Evolutionary conservation across 2,888 invertebrate species (phyloP), one percentile per base, ranked within the genome.

Genomic region (Folsomia manolachei): DNA sequence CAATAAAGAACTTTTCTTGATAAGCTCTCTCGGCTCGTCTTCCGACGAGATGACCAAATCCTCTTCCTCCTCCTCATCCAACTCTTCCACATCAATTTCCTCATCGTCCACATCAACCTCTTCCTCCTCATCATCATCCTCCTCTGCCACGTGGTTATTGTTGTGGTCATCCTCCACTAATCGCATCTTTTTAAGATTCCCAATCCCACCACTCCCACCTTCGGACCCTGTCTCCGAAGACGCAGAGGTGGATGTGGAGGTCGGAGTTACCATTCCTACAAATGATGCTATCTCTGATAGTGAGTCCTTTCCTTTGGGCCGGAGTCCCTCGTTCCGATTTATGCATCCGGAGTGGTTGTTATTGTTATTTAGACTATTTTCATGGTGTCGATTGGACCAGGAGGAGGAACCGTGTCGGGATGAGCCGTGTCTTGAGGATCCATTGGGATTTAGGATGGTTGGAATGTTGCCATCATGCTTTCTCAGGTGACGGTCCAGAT

Each of bases 401-500:
- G 53, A 51, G 21, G 27, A 27, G 26, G 1, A 27, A 27, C 11
- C 7, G 67, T 27, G 63, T 65, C 24, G 71, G 27, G 70, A 71
- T 51, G 71, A 69, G 21, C 71, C 76, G 60, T 71, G 74, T 66
- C 74, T 39, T 25, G 72, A 64, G 1, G 70, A 27, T 27, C 60
- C 74, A 70, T 74, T 71, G 1, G 79, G 79, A 63, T 79, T 79
- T 60, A 90, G 84, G 72, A 92, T 91, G 76, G 89, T 89, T 0
- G 90, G 89, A 2, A 91, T 91, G 83, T 95, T 95, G 11, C 94
- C 92, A 83, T 98, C 97, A 84, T 98, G 98, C 83, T 99, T 99
- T 87, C 97, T 96, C 82, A 98, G 86, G 83, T 99, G 98, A 80
- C 98, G 88, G 85, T 99, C 98, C 72, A 99, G 88, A 84, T 99